Evolutionary conservation across 2,888 invertebrate species (phyloP).

Genomic region (Lepidochrysops patricia): DNA sequence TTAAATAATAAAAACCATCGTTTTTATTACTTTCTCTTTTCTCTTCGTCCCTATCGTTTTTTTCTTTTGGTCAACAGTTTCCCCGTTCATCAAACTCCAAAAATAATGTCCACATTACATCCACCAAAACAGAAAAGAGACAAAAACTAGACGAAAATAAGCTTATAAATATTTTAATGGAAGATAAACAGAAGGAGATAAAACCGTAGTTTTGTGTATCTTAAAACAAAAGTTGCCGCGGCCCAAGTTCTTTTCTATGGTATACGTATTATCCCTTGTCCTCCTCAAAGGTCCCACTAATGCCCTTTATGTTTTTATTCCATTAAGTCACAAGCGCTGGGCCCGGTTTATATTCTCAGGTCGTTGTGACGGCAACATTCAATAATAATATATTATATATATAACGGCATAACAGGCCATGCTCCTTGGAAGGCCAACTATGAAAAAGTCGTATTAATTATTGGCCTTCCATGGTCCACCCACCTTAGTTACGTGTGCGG

Average conservation of each 20-base stretch:
- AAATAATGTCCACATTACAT: background rate
- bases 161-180: conserved; percentile 1
- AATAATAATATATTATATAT: too few relatives aligned
- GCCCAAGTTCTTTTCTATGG: conserved; percentile 17
- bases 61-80: background rate
- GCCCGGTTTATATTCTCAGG: conserved; percentile 35
- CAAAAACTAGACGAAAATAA: background rate
- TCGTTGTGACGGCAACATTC: conserved; percentile 22
- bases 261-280: conserved; percentile 22
- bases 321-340: conserved; percentile 45
- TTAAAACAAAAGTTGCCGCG: conserved; percentile 11
- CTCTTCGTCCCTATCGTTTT: background rate
- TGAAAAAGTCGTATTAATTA: too few relatives aligned
- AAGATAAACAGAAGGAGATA: conserved; percentile 7
- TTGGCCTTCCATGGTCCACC: too few relatives aligned
- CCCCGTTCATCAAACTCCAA: background rate
- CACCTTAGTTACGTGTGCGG: too few relatives aligned
- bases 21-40: background rate
- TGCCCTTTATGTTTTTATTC: conserved; percentile 64
- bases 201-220: conserved; percentile 10
- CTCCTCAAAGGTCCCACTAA: conserved; percentile 26
- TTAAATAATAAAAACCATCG: too few relatives aligned
- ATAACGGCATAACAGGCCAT: too few relatives aligned
- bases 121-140: background rate
- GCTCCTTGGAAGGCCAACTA: too few relatives aligned